Evolutionary conservation across 2,888 invertebrate genomes (phyloP), one percentile per base, ranked within the genome.

Genomic region (Agriopis leucophaearia): DNA sequence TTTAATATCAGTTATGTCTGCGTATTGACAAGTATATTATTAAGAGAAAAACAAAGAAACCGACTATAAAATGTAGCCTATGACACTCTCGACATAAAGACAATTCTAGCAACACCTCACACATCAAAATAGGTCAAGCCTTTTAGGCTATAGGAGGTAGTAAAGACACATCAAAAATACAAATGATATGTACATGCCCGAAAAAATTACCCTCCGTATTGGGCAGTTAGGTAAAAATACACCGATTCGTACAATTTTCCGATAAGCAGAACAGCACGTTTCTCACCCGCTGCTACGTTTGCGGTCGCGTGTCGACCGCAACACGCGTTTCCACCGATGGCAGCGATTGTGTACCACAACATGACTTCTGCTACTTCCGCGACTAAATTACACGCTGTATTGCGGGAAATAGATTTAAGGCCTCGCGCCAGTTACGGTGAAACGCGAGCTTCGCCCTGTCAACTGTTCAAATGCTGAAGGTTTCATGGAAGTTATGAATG

Each of bases 311-410:
- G 73, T 59, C 64, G 57, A 54, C 63, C 66, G 61, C 76, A 73
- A 66, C 76, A 63, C 73, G 65, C 76, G 76, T 69, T 71, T 64
- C 69, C 72, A 63, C 66, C 67, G 73, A 71, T 70, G 66, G 68
- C 71, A 16, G 61, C 74, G 79, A 74, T 79, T 75, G 85, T 81
- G 78, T 79, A 82, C 58, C 59, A n/a, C 80, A 78, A 84, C 86
- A 84, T 85, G 86, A 85, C 86, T 86, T 80, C 82, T 85, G 82
- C 81, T 82, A 84, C 88, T 89, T 89, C 90, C 89, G 89, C 84
- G 78, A 79, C 80, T 84, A 88, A 89, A 90, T 90, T 88, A 84
- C 88, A 80, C 80, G 81, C 78, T 73, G 82, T 84, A 84, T 83
- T 82, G 82, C 74, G 76, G 77, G 77, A 79, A 82, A 83, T 78